Evolutionary conservation across 2,113 vertebrate genomes (phyloP), one percentile per base, ranked within the genome.

Genomic region (Dipodomys ordii): DNA sequence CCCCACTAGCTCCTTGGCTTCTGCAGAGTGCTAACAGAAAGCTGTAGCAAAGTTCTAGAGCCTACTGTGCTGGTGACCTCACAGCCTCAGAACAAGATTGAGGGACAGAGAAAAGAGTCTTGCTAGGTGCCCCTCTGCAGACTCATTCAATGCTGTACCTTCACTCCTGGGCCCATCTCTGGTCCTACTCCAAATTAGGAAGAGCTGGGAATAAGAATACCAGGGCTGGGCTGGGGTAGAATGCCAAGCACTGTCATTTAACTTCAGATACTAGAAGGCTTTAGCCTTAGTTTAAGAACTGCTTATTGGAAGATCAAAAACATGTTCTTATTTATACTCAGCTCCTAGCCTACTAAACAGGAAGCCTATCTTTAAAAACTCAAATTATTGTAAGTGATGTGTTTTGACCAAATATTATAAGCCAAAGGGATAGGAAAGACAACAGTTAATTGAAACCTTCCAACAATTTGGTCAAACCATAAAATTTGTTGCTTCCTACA

Each of bases 201-300:
- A 19, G 13, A 86, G 49, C 2, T 80, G 67, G 8, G 2, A 49
- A 44, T 32, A 49, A 84, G 39, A 86, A 65, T 25, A 28, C 15
- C 15, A 64, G 67, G 44, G 80, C 83, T 60, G 77, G 4, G 19
- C 46, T 44, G 39, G 44, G 7, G 73, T 39, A 39, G 39, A 39
- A 39, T 39, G 39, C 39, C 39, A n/a, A 74, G 57, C 80, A 69
- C 18, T 73, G 46, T 0, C 39, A 76, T 65, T 60, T 83, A 91
- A 93, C 90, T 76, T 95, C 94, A 96, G 80, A 72, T 69, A 81
- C 20, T 83, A 67, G 67, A 64, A 72, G 83, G 94, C 96, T 96
- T 97, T 93, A 74, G 79, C 95, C 91, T 97, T 77, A 57, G 91
- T 94, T 97, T 82, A 92, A 88, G 68, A 92, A 71, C 30, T 95